Conservation (phyloP, 2,888 invertebrate species). For the Leuctra nigra region DNA sequence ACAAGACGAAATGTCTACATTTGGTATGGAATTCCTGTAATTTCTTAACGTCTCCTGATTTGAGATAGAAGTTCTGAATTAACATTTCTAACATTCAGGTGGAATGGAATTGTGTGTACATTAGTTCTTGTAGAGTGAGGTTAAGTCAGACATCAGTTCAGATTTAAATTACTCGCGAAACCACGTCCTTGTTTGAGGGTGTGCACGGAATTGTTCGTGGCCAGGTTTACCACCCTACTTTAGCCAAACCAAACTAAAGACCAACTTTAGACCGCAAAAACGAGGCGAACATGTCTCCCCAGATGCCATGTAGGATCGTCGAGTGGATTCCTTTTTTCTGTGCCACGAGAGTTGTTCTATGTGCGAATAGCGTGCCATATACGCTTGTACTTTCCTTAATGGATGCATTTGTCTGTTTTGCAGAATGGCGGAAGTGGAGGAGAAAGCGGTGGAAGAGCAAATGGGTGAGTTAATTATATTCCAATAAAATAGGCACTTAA, state of each 20-base stretch:
- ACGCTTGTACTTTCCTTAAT: background rate
- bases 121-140: background rate
- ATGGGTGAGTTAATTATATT: slow-evolving; percentile 68
- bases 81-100: too few relatives aligned
- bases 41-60: too few relatives aligned
- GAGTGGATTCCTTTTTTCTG: too few relatives aligned
- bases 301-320: background rate
- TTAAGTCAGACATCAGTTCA: too few relatives aligned
- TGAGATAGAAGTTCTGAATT: too few relatives aligned
- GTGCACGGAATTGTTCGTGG: too few relatives aligned
- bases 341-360: background rate
- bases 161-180: too few relatives aligned
- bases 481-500: background rate
- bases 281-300: background rate
- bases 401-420: slow-evolving; percentile 1
- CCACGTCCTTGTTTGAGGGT: background rate
- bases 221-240: background rate
- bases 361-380: background rate
- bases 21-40: too few relatives aligned
- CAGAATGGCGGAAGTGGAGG: slow-evolving; percentile 80
- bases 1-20: too few relatives aligned
- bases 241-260: background rate
- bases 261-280: background rate
- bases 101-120: background rate
- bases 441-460: slow-evolving; percentile 69